A percentile compares a stretch with the other conserved stretches of the same genome.
phyloP scores from a whole-genome alignment of 2,797 vertebrate species.

The Eutrigla gurnardus region DNA sequence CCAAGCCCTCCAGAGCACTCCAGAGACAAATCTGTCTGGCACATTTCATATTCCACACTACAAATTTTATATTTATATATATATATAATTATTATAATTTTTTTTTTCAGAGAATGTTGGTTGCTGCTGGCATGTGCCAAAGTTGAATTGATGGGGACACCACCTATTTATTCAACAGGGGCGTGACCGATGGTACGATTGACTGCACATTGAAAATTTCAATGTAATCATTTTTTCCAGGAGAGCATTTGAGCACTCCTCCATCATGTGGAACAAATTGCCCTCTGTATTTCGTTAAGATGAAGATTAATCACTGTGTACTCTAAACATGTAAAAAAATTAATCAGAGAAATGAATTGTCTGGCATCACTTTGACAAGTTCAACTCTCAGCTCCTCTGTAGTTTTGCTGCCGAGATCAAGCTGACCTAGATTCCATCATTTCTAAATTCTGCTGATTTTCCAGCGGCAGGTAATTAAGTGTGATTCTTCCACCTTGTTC shows the following conservation, averaged over 20 bases:
- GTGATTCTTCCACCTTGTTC: constrained; percentile 64
- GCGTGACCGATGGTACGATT: constrained; percentile 46
- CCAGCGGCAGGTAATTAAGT: constrained; percentile 68
- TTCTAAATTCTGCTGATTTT: constrained; percentile 70
- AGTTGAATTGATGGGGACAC: constrained; percentile 66
- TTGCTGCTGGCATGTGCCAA: constrained; percentile 62
- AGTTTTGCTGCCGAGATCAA: constrained; percentile 49
- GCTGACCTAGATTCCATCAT: constrained; percentile 69
- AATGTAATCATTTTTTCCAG: constrained; percentile 45
- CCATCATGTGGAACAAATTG: constrained; percentile 62
- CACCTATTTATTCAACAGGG: constrained; percentile 44
- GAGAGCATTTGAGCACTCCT: constrained; percentile 53
- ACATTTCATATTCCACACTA: constrained; percentile 67
- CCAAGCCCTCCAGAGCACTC: constrained; percentile 40
- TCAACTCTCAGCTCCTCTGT: constrained; percentile 35
- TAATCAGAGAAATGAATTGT: constrained; percentile 45
- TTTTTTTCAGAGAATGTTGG: constrained; percentile 48
- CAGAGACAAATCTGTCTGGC: constrained; percentile 68
- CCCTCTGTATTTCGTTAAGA: constrained; percentile 38
- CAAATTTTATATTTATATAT: constrained; percentile 50
- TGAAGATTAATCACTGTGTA: constrained; percentile 59
- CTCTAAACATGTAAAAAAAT: constrained; percentile 44
- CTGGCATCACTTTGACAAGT: constrained; percentile 40
- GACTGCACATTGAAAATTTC: constrained; percentile 49
- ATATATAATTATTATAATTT: no score